phyloP scores from a whole-genome alignment of 2,888 invertebrate genomes.

The Schizaphis graminum region DNA sequence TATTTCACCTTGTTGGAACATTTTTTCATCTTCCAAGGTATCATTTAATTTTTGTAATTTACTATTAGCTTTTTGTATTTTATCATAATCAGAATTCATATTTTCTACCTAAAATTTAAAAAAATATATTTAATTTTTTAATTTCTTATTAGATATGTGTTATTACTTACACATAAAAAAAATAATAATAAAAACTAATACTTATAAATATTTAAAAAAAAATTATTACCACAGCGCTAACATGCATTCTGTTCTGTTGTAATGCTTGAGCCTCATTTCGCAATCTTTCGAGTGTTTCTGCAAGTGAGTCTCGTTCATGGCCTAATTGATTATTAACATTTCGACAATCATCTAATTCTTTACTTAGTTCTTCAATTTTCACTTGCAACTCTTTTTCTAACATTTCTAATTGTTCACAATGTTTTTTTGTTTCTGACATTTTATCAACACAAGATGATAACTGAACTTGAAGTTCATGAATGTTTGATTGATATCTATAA shows the following conservation, averaged over 20 bases:
- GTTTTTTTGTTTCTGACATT: constrained; percentile 65
- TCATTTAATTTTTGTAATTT: constrained; percentile 84
- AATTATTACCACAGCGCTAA: constrained; percentile 79
- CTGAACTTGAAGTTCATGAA: constrained; percentile 88
- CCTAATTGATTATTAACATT: constrained; percentile 81
- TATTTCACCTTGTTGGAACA: constrained; percentile 81
- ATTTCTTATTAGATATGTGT: background rate
- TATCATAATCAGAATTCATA: constrained; percentile 83
- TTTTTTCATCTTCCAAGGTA: constrained; percentile 82
- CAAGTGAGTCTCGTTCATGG: constrained; percentile 86
- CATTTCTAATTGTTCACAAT: constrained; percentile 60
- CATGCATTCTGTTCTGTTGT: constrained; percentile 83
- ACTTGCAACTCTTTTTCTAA: constrained; percentile 64
- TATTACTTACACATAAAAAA: background rate
- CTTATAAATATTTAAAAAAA: background rate
- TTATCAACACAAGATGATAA: constrained; percentile 61
- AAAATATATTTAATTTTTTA: background rate
- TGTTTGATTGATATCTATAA: constrained; percentile 92
- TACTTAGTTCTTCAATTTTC: constrained; percentile 78
- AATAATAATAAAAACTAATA: background rate
- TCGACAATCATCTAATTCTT: constrained; percentile 79
- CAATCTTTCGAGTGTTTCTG: constrained; percentile 84
- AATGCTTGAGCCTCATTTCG: constrained; percentile 85
- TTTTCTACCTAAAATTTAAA: constrained; percentile 76
- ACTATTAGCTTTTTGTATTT: constrained; percentile 80